Base-by-base conservation (phyloP, 2,797 vertebrate genomes). In the Macrochelys suwanniensis region DNA sequence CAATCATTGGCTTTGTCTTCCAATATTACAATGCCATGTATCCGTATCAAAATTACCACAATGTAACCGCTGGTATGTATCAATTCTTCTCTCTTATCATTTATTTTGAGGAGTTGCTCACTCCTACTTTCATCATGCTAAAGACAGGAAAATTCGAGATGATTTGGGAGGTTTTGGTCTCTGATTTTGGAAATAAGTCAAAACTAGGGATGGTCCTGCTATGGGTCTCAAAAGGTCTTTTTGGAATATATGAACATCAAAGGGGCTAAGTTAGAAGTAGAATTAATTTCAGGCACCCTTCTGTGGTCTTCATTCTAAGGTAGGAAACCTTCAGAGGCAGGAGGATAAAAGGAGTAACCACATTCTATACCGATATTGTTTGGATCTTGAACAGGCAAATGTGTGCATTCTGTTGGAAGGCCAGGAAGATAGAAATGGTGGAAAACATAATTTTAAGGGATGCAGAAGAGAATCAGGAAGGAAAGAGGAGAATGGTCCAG, bases 131-230 rank as follows among this genome's bases (percentile, higher is more conserved):
- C 59, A 33, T 33, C 28, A 61, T 61, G 42, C 21, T 26, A 74
- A 23, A 45, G 5, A 45, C 45, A 88, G 49, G 87, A 42, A 84
- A 87, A 93, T 85, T 53, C 23, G 56, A 91, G 85, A n/a, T 77
- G 6, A 25, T 50, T 6, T 82, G 80, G 76, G 79, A 78, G 3
- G 10, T 25, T 11, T 23, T 85, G 81, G 81, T 59, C 15, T 88
- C 31, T 84, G 19, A 50, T 94, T 42, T 95, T 88, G 45, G 85
- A 83, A 89, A 89, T 54, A 74, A 78, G 7, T 16, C 11, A 65
- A 85, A 92, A 89, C 54, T 57, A 37, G 74, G 92, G 4, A 78
- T 88, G 53, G 65, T 57, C 85, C 81, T 93, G 9, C n/a, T 87
- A 87, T 42, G 56, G 47, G 28, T 85, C 90, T 93, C 77, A 3